Conservation (phyloP, 2,113 vertebrate species). For the Formicarius rufipectus region DNA sequence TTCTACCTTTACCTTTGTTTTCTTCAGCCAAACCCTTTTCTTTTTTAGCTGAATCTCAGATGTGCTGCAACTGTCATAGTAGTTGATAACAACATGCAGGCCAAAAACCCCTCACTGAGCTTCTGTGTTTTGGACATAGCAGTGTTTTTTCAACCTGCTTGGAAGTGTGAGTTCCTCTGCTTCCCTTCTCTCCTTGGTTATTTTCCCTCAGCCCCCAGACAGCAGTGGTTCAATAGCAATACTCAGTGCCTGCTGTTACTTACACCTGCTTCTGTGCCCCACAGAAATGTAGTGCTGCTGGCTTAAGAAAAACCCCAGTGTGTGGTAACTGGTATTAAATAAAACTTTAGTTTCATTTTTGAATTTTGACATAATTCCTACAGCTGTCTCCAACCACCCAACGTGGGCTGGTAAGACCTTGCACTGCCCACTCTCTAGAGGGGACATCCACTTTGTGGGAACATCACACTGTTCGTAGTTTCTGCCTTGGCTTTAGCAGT, state of each 20-base stretch:
- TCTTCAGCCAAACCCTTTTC: not conserved
- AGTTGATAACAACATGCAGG: not conserved
- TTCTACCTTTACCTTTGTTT: not conserved
- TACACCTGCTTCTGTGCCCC: not conserved
- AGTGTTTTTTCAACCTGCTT: not conserved
- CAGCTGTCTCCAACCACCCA: not conserved
- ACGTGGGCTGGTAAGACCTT: fast-evolving
- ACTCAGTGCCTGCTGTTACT: not conserved
- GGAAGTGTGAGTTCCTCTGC: not conserved
- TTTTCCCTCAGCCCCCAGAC: not conserved
- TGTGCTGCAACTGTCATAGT: fast-evolving
- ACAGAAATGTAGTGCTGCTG: not conserved
- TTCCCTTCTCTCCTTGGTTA: not conserved
- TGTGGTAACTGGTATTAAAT: not conserved
- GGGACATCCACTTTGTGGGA: fast-evolving
- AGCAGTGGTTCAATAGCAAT: not conserved
- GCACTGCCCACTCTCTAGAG: not conserved
- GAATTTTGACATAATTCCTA: not conserved
- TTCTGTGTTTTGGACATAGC: not conserved
- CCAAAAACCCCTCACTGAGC: not conserved
- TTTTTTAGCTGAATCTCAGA: not conserved
- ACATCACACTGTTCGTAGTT: not conserved
- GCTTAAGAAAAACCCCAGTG: not conserved
- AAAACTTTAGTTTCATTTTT: not conserved
- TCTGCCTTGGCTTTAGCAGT: not conserved